These are phyloP conservation scores for Stenurella melanura DNA, from an alignment of 2,888 invertebrate genomes.

Conservation along the genomic window DNA sequence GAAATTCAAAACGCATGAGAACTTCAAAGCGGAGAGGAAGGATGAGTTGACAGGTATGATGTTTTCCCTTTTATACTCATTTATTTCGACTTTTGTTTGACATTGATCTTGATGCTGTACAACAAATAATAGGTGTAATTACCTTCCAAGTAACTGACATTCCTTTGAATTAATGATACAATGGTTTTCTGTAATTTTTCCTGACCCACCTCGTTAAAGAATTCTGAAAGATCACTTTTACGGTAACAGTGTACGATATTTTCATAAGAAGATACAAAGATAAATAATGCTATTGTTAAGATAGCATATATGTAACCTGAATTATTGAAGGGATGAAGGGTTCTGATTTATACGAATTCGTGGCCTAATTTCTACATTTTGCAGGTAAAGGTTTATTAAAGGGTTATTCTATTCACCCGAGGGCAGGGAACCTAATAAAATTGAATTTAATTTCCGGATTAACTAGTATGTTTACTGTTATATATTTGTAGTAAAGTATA, in stretches of 20 bases:
- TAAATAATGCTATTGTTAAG: slow-evolving; percentile 57
- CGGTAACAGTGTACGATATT: slow-evolving; percentile 50
- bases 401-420: slow-evolving; percentile 38
- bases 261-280: slow-evolving; percentile 48
- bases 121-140: too few relatives aligned
- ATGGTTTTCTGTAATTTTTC: too few relatives aligned
- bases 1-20: too few relatives aligned
- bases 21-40: too few relatives aligned
- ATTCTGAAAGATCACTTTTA: neutral
- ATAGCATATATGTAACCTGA: slow-evolving; percentile 54
- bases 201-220: too few relatives aligned
- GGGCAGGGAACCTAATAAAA: slow-evolving; percentile 40
- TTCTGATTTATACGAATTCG: slow-evolving; percentile 53
- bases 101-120: too few relatives aligned
- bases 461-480: slow-evolving; percentile 39
- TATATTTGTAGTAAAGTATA: slow-evolving; percentile 5
- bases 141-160: too few relatives aligned
- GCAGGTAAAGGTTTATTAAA: slow-evolving; percentile 47
- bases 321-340: slow-evolving; percentile 55
- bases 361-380: slow-evolving; percentile 49
- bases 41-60: too few relatives aligned
- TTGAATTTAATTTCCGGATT: slow-evolving; percentile 44
- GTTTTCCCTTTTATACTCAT: too few relatives aligned
- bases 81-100: too few relatives aligned
- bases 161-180: too few relatives aligned